A percentile compares a stretch with the other conserved stretches of the same genome.
These are phyloP conservation scores for Calliopsis andreniformis DNA, from an alignment of 1,140 invertebrate genomes.

Conservation along the genomic window DNA sequence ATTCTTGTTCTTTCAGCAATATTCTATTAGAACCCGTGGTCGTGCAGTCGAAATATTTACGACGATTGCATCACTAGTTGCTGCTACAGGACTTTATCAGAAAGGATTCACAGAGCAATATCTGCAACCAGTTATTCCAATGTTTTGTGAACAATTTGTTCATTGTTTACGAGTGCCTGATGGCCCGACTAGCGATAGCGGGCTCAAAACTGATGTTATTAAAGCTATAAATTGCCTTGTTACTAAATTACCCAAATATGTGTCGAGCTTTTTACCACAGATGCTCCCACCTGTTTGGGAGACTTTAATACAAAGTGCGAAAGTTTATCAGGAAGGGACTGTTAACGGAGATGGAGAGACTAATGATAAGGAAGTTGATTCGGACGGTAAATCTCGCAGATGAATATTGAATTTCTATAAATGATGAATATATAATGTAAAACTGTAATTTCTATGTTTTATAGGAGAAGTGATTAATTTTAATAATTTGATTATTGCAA, in stretches of 20 bases:
- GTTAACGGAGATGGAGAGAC: slow-evolving; percentile 83
- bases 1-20: slow-evolving; percentile 78
- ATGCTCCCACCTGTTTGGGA: slow-evolving; percentile 88
- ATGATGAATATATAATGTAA: slow-evolving; percentile 10
- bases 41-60: slow-evolving; percentile 87
- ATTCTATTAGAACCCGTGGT: slow-evolving; percentile 83
- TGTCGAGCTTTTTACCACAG: slow-evolving; percentile 85
- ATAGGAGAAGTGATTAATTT: slow-evolving; percentile 88
- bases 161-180: slow-evolving; percentile 84
- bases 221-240: slow-evolving; percentile 87
- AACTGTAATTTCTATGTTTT: slow-evolving; percentile 54
- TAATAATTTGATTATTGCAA: slow-evolving; percentile 88
- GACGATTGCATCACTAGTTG: slow-evolving; percentile 83
- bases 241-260: slow-evolving; percentile 85
- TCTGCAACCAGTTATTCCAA: slow-evolving; percentile 86
- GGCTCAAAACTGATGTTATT: slow-evolving; percentile 88
- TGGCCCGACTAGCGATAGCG: slow-evolving; percentile 84
- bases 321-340: slow-evolving; percentile 84
- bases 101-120: slow-evolving; percentile 83
- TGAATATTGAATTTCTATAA: not conserved
- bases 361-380: slow-evolving; percentile 79
- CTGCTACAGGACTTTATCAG: slow-evolving; percentile 83
- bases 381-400: slow-evolving; percentile 78
- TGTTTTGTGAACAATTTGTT: slow-evolving; percentile 88
- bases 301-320: slow-evolving; percentile 86